Evolutionary conservation across 2,797 vertebrate genomes (phyloP).

Genomic region (Coilia nasus): DNA sequence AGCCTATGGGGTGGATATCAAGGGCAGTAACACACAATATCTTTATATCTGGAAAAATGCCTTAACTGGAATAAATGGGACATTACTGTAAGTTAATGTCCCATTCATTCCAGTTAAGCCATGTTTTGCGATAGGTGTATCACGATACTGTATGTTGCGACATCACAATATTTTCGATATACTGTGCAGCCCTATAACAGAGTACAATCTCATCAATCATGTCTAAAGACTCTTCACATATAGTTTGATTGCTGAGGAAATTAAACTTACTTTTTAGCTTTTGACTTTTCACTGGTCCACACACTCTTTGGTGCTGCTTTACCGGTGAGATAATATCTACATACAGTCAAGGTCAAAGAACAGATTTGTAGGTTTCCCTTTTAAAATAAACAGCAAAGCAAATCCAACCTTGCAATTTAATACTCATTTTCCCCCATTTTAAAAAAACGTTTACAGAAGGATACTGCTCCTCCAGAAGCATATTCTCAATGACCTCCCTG

Average conservation of each 20-base stretch:
- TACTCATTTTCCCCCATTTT: not conserved
- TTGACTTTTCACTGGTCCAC: conserved; percentile 80
- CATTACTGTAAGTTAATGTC: no score
- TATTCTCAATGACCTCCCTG: conserved; percentile 90
- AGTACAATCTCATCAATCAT: not conserved
- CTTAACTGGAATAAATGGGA: no score
- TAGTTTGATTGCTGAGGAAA: not conserved
- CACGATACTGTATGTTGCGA: no score
- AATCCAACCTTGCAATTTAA: not conserved
- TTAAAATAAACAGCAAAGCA: not conserved
- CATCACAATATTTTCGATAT: no score
- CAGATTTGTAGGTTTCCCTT: not conserved
- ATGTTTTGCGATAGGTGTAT: no score
- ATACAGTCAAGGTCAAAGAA: conserved; percentile 69
- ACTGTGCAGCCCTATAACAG: no score
- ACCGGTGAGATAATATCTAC: conserved; percentile 90
- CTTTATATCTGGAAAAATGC: no score
- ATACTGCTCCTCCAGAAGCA: conserved; percentile 98
- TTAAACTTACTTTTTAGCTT: conserved; percentile 72
- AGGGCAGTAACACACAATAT: no score
- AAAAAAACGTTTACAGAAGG: conserved; percentile 68
- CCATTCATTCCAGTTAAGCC: no score
- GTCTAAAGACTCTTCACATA: not conserved
- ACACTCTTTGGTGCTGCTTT: conserved; percentile 80
- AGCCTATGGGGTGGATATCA: no score